Base-by-base conservation (phyloP, 2,797 vertebrate genomes). In the Pipistrellus kuhlii region DNA sequence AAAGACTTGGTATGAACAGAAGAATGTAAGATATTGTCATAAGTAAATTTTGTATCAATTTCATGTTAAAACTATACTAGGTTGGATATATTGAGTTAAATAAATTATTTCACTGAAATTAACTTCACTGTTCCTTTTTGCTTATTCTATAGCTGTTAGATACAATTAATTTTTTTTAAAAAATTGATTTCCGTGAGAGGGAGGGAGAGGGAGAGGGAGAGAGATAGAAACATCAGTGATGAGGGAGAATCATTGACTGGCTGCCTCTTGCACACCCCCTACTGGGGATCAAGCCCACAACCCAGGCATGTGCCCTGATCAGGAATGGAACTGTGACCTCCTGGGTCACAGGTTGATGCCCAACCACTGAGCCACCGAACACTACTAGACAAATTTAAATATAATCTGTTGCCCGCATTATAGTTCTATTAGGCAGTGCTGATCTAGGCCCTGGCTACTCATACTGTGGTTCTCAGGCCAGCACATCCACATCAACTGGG, bases 61-160 rank as follows among this genome's bases (percentile, higher is more conserved):
- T 77, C 59, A 51, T 41, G 53, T 48, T 82, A 86, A 86, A 77
- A 90, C 35, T 41, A 77, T 30, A 76, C 53, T 62, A 66, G 57
- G 68, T 88, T 14, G 30, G 21, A 59, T 64, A 75, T 30, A 30
- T 1, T 53, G 10, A 18, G 8, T 83, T 80, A 77, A 93, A 81
- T 69, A 57, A 69, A 75, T 11, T 66, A 66, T 66, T 94, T 91
- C 68, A 90, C 9, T 69, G n/a, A 82, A 88, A 85, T 73, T 73
- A 90, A 88, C 73, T 90, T 90, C 53, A 88, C 15, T 90, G 5
- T 25, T 25, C 21, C 38, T 64, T 83, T 44, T 85, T 53, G 23
- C 25, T 88, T 92, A 51, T 78, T 59, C 77, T 38, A 15, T 68
- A 57, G 51, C 64, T 51, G 25, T 62, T 62, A 30, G 12, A 62